These are phyloP conservation scores for Timema cristinae DNA, from an alignment of 2,888 invertebrate species.

Conservation along the genomic window DNA sequence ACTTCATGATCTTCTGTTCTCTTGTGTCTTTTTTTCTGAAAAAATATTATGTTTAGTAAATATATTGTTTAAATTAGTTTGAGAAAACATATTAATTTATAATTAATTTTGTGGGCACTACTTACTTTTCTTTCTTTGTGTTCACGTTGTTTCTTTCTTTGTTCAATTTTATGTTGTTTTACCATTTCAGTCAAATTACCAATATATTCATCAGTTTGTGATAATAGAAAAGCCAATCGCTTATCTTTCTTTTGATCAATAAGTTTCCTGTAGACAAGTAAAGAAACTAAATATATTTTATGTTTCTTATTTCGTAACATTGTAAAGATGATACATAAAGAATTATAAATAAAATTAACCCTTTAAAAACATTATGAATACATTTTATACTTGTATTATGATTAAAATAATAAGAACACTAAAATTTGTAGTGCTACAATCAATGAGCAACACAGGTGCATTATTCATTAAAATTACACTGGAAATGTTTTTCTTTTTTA, in stretches of 20 bases:
- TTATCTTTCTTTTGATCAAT: constrained; percentile 65
- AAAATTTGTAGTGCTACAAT: too few relatives aligned
- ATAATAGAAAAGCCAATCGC: constrained; percentile 56
- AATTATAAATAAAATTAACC: too few relatives aligned
- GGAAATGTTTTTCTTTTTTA: too few relatives aligned
- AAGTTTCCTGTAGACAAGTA: constrained; percentile 46
- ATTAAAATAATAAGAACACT: too few relatives aligned
- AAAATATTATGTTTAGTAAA: neutral
- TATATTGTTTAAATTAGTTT: too few relatives aligned
- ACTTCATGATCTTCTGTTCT: constrained; percentile 30
- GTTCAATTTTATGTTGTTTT: constrained; percentile 49
- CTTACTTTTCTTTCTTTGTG: constrained; percentile 42
- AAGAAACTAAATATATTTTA: neutral
- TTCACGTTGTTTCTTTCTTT: constrained; percentile 47
- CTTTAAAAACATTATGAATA: too few relatives aligned
- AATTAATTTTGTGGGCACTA: neutral
- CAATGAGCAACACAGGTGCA: too few relatives aligned
- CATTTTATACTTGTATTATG: too few relatives aligned
- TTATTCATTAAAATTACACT: too few relatives aligned
- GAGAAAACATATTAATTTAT: too few relatives aligned
- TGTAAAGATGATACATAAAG: too few relatives aligned
- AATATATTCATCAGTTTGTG: constrained; percentile 61
- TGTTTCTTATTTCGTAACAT: too few relatives aligned
- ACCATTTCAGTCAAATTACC: constrained; percentile 54
- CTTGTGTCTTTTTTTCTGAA: constrained; percentile 29